Percentiles rank a stretch among this genome's conserved stretches.
These are phyloP conservation scores for Leptoteleia sp. DNA, from an alignment of 1,140 invertebrate species.

Conservation along the genomic window DNA sequence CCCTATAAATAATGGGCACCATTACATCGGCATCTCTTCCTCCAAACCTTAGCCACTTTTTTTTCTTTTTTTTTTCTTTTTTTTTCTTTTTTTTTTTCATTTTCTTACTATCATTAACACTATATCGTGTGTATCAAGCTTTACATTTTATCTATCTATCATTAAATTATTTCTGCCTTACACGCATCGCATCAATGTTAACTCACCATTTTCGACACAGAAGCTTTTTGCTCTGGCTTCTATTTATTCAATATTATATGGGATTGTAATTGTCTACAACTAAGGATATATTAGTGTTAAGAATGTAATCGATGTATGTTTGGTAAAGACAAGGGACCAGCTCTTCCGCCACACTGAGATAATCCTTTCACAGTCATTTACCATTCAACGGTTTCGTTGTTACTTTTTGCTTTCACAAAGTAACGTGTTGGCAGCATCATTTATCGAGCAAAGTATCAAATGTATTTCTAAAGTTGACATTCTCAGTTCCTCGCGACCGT, in stretches of 20 bases:
- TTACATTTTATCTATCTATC: conserved; percentile 3
- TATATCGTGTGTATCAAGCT: too few relatives aligned
- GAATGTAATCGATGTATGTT: conserved; percentile 3
- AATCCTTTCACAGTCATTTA: not conserved
- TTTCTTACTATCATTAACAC: not conserved
- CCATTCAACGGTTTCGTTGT: not conserved
- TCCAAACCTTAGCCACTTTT: conserved; percentile 66
- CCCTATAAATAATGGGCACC: conserved; percentile 82
- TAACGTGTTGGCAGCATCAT: too few relatives aligned
- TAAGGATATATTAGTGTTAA: conserved; percentile 26
- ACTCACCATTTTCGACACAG: conserved; percentile 41
- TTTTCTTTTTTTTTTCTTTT: conserved; percentile 53
- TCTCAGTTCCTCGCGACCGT: too few relatives aligned
- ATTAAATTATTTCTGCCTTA: conserved; percentile 25
- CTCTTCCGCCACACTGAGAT: not conserved
- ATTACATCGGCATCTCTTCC: conserved; percentile 79
- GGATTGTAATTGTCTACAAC: conserved; percentile 25
- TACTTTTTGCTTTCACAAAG: not conserved
- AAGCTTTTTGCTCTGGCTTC: conserved; percentile 30
- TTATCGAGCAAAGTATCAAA: too few relatives aligned
- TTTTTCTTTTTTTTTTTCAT: conserved; percentile 19
- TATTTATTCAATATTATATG: conserved; percentile 11
- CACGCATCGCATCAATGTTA: conserved; percentile 7
- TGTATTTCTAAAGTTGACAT: too few relatives aligned
- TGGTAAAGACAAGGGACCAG: conserved; percentile 1